Percentiles rank a stretch among this genome's conserved stretches.
These are phyloP conservation scores for Tiliacea citrago DNA, from an alignment of 2,888 invertebrate species.

Conservation along the genomic window DNA sequence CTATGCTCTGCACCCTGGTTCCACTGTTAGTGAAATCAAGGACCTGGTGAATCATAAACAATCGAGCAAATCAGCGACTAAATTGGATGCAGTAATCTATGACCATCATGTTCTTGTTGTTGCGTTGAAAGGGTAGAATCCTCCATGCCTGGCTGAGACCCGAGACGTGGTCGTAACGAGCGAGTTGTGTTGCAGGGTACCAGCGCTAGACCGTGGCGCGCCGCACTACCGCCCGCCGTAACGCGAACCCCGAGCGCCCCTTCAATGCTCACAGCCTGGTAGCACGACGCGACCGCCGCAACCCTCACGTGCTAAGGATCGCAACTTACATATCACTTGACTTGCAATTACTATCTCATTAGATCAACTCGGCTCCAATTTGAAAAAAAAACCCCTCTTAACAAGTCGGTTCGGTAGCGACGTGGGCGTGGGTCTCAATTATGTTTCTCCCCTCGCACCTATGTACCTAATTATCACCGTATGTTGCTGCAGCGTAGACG, in stretches of 20 bases:
- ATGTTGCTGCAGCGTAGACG: background rate
- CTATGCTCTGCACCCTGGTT: too few species aligned
- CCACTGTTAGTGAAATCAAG: background rate
- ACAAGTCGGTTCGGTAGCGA: background rate
- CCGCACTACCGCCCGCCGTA: constrained; percentile 76
- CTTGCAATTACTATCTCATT: constrained; percentile 28
- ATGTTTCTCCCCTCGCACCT: background rate
- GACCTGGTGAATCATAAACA: background rate
- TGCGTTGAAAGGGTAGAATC: constrained; percentile 1
- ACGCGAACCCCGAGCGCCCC: constrained; percentile 9
- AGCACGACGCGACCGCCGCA: background rate
- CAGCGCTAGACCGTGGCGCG: constrained; percentile 81
- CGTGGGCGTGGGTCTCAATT: background rate
- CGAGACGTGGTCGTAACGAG: constrained; percentile 7
- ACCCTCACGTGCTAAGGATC: background rate
- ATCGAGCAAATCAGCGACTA: background rate
- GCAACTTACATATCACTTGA: constrained; percentile 12
- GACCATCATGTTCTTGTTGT: background rate
- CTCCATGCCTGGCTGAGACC: background rate
- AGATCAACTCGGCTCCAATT: background rate
- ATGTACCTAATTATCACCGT: background rate
- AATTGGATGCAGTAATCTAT: background rate
- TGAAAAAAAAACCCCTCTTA: background rate
- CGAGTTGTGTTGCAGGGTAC: constrained; percentile 78
- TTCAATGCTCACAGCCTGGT: background rate